Percentiles rank a stretch among this genome's conserved stretches.
phyloP scores from a whole-genome alignment of 2,113 vertebrate species.

The Urocitellus parryii region DNA sequence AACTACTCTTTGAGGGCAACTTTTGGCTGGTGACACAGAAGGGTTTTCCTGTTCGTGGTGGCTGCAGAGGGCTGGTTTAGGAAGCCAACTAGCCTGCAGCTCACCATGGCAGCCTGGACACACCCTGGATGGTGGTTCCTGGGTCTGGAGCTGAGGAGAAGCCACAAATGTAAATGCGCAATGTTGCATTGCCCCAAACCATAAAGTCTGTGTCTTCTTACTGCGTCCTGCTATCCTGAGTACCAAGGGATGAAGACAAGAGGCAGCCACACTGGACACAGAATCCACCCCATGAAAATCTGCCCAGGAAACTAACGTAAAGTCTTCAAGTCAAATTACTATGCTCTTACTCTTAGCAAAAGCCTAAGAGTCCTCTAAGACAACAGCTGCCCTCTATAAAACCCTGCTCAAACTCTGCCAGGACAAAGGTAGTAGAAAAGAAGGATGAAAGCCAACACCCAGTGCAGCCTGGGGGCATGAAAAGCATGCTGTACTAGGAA shows the following conservation, averaged over 20 bases:
- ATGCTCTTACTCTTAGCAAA: constrained; percentile 38
- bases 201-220: constrained; percentile 7
- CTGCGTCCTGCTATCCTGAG: background rate
- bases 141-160: constrained; percentile 61
- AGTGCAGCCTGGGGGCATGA: constrained; percentile 7
- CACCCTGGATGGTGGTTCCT: constrained; percentile 62
- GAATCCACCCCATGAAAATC: constrained; percentile 46
- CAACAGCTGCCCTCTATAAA: constrained; percentile 61
- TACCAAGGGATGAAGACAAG: background rate
- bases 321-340: background rate
- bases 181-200: constrained; percentile 31
- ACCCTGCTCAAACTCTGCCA: constrained; percentile 13
- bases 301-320: background rate
- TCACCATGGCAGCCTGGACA: constrained; percentile 54
- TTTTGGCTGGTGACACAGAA: constrained; percentile 67
- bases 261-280: background rate
- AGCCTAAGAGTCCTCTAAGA: constrained; percentile 24
- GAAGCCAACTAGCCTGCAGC: constrained; percentile 61
- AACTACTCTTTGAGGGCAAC: constrained; percentile 59
- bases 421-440: background rate
- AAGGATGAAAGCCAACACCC: constrained; percentile 30
- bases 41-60: constrained; percentile 64
- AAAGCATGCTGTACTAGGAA: constrained; percentile 27
- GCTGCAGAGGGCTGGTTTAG: background rate
- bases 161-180: background rate